These are phyloP conservation scores for Antheraea yamamai DNA, from an alignment of 2,888 invertebrate genomes.

Conservation along the genomic window DNA sequence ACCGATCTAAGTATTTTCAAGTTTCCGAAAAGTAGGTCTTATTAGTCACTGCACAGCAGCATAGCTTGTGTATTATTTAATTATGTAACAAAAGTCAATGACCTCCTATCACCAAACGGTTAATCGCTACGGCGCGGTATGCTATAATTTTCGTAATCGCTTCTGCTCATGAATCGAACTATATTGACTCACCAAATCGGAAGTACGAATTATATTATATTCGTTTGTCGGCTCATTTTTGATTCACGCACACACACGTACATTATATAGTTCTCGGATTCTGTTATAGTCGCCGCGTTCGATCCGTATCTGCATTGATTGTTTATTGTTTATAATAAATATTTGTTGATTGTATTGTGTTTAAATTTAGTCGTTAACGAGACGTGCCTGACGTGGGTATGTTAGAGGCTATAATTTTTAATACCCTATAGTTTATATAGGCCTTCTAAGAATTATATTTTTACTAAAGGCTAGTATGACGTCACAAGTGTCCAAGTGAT, in stretches of 20 bases:
- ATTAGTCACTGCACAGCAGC: neutral
- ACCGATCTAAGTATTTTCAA: too few species aligned
- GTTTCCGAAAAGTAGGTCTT: neutral
- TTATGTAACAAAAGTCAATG: neutral
- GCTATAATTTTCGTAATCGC: conserved; percentile 6
- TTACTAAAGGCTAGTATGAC: neutral
- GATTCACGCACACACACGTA: conserved; percentile 35
- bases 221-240: conserved; percentile 54
- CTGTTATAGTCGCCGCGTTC: conserved; percentile 42
- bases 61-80: neutral
- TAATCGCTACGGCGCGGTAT: neutral
- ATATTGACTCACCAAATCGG: conserved; percentile 52
- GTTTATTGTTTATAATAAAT: conserved; percentile 45
- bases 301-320: conserved; percentile 50
- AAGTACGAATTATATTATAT: conserved; percentile 56
- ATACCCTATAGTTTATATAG: neutral
- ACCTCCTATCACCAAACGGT: neutral
- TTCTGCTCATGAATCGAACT: conserved; percentile 16
- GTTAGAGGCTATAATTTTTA: neutral
- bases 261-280: conserved; percentile 25
- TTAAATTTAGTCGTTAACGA: conserved; percentile 16
- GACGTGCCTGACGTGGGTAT: conserved; percentile 19
- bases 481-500: too few species aligned
- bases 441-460: neutral
- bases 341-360: conserved; percentile 18